Base-by-base conservation (phyloP, 2,888 invertebrate species). In the Drosophila subsilvestris region DNA sequence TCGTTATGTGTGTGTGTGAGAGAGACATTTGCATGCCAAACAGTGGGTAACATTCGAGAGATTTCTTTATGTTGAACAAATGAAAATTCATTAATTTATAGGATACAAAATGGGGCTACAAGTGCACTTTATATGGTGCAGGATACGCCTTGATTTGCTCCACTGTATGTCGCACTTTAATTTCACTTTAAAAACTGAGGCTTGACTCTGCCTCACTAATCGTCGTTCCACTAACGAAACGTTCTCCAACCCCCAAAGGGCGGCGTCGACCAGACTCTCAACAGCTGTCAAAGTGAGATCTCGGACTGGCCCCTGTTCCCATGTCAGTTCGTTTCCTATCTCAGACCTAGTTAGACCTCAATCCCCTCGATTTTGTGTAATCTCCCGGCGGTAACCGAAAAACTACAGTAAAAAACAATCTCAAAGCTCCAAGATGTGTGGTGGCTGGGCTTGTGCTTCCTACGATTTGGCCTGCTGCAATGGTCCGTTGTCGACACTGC, bases 391-490 rank as follows among this genome's bases (percentile, higher is more conserved):
- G 44, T 47, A 56, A 57, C 62, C 51, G 47, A 22, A 45, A 22
- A 55, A 50, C 20, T 22, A 42, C 29, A 17, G 4, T 17, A 45
- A 49, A 20, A 27, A 29, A 44, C n/a, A 10, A 6, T 10, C 22
- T 1, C 14, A 12, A 32, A 47, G 44, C 25, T 43, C 20, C 27
- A 76, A 72, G 60, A 84, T 84, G 84, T 84, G 84, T 18, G 84
- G 84, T 22, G 84, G 84, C 3, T 85, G 89, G 89, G 89, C 89
- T 4, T 85, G 84, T 63, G 51, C 63, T 3, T 76, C 85, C 8
- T 85, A 86, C 25, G 27, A 14, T 6, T 59, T 85, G 14, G 84
- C 84, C 18, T 84, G 85, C 55, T 77, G 65, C 76, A 78, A 84
- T 63, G 79, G 76, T 18, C 79, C 55, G 3, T 44, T 68, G 7